phyloP scores from a whole-genome alignment of 2,888 invertebrate genomes.

The Elysia crispata region DNA sequence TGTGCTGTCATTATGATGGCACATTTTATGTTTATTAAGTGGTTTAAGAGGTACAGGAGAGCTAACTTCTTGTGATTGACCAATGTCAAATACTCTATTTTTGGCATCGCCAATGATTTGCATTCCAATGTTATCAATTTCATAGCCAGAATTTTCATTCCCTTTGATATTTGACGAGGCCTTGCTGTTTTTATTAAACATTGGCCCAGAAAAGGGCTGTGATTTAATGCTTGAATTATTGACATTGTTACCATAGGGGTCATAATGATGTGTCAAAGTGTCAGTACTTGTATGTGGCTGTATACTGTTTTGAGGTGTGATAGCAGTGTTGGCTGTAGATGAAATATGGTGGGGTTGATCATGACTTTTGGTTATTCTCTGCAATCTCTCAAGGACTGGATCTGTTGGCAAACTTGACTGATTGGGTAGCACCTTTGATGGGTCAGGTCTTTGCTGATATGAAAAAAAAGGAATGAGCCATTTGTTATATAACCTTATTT shows the following conservation, averaged over 20 bases:
- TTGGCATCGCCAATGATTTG: conserved; percentile 41
- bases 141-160: neutral
- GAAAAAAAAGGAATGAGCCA: too few relatives aligned
- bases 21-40: too few relatives aligned
- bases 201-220: neutral
- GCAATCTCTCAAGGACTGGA: conserved; percentile 27
- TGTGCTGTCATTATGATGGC: too few relatives aligned
- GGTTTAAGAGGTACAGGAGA: neutral
- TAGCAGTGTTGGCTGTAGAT: too few relatives aligned
- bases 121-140: conserved; percentile 25
- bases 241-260: neutral
- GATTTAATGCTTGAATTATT: conserved; percentile 28
- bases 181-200: conserved; percentile 37
- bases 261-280: neutral
- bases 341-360: too few relatives aligned
- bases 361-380: conserved; percentile 6
- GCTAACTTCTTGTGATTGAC: neutral
- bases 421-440: too few relatives aligned
- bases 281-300: too few relatives aligned
- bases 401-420: neutral
- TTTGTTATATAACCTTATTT: too few relatives aligned
- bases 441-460: too few relatives aligned
- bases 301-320: too few relatives aligned
- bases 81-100: conserved; percentile 12
- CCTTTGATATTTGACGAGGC: conserved; percentile 19